Percentiles rank a stretch among this genome's conserved stretches.
Conservation (phyloP, 1,140 invertebrate genomes). For the Pogonomyrmex californicus region DNA sequence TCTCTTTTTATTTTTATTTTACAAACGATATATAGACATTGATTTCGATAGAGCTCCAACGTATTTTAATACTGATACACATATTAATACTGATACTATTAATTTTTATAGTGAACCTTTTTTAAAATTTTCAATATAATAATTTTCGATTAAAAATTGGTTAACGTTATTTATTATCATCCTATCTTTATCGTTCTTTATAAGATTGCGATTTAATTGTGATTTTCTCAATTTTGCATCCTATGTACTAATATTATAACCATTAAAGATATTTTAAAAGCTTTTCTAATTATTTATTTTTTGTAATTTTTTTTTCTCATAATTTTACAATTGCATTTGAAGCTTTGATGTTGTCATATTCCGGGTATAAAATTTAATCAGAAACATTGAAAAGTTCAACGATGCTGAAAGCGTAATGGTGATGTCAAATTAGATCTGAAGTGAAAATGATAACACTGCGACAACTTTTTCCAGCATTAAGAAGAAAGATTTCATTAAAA, state of each 20-base stretch:
- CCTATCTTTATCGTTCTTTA: neutral
- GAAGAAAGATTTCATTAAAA: slow-evolving; percentile 14
- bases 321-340: neutral
- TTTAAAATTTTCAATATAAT: neutral
- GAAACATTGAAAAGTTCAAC: slow-evolving; percentile 1
- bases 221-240: neutral
- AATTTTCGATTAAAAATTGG: neutral
- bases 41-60: neutral
- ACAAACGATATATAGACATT: neutral
- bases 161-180: neutral
- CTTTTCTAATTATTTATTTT: neutral
- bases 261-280: neutral
- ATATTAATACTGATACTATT: neutral
- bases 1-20: neutral
- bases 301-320: neutral
- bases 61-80: neutral
- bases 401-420: slow-evolving; percentile 29
- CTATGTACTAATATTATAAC: neutral
- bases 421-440: slow-evolving; percentile 28
- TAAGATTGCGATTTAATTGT: neutral
- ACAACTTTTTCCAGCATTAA: slow-evolving; percentile 4
- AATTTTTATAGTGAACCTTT: neutral
- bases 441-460: slow-evolving; percentile 34
- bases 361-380: slow-evolving; percentile 16
- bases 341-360: neutral